phyloP scores from a whole-genome alignment of 2,888 invertebrate genomes.

The Coelogynopora nodosa region DNA sequence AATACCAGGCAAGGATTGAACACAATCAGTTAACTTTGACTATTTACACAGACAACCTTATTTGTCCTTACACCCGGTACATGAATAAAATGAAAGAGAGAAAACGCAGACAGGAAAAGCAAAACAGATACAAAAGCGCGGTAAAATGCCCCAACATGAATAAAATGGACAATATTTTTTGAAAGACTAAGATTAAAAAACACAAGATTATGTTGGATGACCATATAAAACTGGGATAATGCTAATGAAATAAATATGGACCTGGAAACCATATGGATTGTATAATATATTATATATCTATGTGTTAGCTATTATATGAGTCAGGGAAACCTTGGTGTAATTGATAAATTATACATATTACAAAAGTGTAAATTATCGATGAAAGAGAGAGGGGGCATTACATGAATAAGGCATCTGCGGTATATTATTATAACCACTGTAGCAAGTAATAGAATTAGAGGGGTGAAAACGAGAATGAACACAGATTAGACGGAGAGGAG shows the following conservation, averaged over 20 bases:
- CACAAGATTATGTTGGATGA: not conserved
- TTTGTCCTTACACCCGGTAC: not conserved
- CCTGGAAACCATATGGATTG: not conserved
- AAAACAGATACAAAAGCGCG: not conserved
- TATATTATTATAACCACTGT: not conserved
- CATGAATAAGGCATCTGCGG: not conserved
- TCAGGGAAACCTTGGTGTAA: not conserved
- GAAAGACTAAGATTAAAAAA: slow-evolving; percentile 22
- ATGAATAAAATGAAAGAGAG: not conserved
- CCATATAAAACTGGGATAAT: not conserved
- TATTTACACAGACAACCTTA: not conserved
- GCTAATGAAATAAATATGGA: not conserved
- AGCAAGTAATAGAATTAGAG: not conserved
- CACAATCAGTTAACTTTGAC: not conserved
- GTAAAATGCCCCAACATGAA: not conserved
- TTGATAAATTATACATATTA: not conserved
- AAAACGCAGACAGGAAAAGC: not conserved
- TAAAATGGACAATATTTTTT: not conserved
- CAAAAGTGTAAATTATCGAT: not conserved
- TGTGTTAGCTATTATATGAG: too few relatives aligned
- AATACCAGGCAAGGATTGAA: not conserved
- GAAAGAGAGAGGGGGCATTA: not conserved
- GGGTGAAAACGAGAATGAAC: not conserved
- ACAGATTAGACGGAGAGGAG: not conserved
- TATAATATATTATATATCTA: too few relatives aligned